These are phyloP conservation scores for Plagodis dolabraria DNA, from an alignment of 2,888 invertebrate genomes.

Conservation along the genomic window DNA sequence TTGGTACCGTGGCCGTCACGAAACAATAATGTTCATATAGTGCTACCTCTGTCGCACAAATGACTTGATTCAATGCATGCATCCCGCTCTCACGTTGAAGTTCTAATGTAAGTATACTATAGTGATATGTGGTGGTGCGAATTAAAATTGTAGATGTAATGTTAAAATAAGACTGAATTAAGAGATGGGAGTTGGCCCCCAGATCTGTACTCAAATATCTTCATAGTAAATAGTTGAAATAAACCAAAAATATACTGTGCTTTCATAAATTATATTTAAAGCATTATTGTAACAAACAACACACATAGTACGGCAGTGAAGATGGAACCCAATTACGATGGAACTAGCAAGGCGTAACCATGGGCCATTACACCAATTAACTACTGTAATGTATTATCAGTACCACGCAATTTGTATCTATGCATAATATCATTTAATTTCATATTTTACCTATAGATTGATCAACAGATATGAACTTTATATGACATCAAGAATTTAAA, in stretches of 20 bases:
- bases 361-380: constrained; percentile 56
- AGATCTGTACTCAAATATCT: not conserved
- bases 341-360: constrained; percentile 47
- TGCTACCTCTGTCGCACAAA: too few species aligned
- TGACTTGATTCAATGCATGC: too few species aligned
- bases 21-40: too few species aligned
- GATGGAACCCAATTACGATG: constrained; percentile 52
- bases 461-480: not conserved
- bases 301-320: constrained; percentile 23
- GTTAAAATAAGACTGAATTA: too few species aligned
- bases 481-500: not conserved
- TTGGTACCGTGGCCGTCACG: too few species aligned
- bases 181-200: too few species aligned
- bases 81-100: too few species aligned
- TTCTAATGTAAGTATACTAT: too few species aligned
- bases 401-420: constrained; percentile 17
- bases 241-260: constrained; percentile 1
- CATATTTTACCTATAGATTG: not conserved
- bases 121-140: too few species aligned
- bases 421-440: constrained; percentile 5
- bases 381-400: constrained; percentile 47
- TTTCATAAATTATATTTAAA: too few species aligned
- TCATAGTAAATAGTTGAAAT: constrained; percentile 3
- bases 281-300: constrained; percentile 11
- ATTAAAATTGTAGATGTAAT: too few species aligned